These are phyloP conservation scores for Tanaodytes sp. DNA, from an alignment of 2,888 invertebrate species.

Conservation along the genomic window DNA sequence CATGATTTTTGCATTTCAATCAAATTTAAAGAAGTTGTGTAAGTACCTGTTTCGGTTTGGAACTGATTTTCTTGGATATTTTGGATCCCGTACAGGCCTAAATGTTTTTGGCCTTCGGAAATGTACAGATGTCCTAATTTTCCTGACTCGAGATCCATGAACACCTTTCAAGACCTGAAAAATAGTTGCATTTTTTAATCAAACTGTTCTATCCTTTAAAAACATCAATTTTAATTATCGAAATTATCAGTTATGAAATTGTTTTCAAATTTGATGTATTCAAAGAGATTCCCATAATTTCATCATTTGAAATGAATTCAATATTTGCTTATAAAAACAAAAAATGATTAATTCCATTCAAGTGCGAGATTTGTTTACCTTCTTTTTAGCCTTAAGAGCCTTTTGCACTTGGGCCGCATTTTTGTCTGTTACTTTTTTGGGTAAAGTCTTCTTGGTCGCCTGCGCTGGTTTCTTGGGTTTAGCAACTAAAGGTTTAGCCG, in stretches of 20 bases:
- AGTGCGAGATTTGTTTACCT: too few relatives aligned
- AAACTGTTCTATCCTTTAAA: too few relatives aligned
- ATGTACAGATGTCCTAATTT: constrained; percentile 95
- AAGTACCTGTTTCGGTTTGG: constrained; percentile 90
- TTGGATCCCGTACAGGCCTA: constrained; percentile 91
- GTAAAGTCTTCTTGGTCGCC: constrained; percentile 70
- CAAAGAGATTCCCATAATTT: constrained; percentile 76
- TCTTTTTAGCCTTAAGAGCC: constrained; percentile 89
- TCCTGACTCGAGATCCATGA: constrained; percentile 88
- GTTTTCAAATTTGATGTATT: constrained; percentile 66
- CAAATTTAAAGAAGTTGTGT: too few relatives aligned
- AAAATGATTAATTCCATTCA: too few relatives aligned
- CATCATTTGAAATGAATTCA: too few relatives aligned
- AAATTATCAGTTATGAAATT: constrained; percentile 47
- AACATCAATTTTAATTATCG: too few relatives aligned
- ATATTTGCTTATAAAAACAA: too few relatives aligned
- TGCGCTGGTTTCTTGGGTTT: constrained; percentile 76
- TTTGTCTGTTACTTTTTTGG: constrained; percentile 70
- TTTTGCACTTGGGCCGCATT: constrained; percentile 78
- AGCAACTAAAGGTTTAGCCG: constrained; percentile 66
- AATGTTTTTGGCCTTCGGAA: constrained; percentile 97
- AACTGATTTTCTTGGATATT: constrained; percentile 95
- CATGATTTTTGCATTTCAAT: too few relatives aligned
- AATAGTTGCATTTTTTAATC: too few relatives aligned
- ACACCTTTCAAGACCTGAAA: constrained; percentile 90